Evolutionary conservation across 2,797 vertebrate genomes (phyloP).

Genomic region (Periparus ater): DNA sequence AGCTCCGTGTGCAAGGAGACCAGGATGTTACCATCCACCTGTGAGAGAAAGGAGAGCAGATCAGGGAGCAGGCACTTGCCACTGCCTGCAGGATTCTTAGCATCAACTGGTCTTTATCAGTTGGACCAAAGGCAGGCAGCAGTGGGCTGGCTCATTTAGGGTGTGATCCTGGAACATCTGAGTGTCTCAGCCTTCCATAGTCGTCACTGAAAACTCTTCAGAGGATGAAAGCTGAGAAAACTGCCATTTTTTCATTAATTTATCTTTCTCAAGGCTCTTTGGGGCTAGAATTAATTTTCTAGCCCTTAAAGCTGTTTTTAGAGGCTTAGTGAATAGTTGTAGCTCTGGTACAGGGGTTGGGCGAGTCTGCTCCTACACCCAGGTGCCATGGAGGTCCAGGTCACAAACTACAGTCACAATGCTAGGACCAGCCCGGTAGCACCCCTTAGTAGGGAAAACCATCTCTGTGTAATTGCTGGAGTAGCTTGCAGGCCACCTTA

Average conservation of each 20-base stretch:
- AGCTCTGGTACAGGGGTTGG: neutral
- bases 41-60: neutral
- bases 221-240: neutral
- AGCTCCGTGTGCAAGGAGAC: conserved; percentile 87
- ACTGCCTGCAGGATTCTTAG: neutral
- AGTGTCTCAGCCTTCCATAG: neutral
- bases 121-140: neutral
- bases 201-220: neutral
- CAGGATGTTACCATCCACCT: conserved; percentile 91
- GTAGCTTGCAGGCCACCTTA: neutral
- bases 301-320: neutral
- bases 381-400: rapidly evolving
- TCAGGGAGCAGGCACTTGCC: neutral
- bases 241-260: neutral
- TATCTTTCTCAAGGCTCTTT: neutral
- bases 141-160: neutral
- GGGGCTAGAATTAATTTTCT: neutral
- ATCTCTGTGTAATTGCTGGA: neutral
- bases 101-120: neutral
- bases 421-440: neutral
- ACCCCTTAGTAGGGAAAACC: neutral
- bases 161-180: neutral
- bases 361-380: neutral
- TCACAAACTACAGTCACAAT: neutral
- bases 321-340: neutral